Base-by-base conservation (phyloP, 1,140 invertebrate genomes). In the Meloidogyne floridensis region DNA sequence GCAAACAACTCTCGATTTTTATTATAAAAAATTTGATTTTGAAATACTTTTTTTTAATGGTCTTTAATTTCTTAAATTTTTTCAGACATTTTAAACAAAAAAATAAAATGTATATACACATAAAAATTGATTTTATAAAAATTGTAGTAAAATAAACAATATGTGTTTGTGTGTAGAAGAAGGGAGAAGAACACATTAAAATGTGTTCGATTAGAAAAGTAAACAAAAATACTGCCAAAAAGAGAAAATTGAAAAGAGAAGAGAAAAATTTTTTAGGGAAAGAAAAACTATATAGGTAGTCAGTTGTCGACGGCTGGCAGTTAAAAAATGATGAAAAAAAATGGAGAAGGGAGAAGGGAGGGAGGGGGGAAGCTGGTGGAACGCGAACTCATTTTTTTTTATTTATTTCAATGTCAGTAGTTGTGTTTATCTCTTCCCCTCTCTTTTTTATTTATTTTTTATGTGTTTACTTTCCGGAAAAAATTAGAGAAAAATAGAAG, bases 141-240 rank as follows among this genome's bases (percentile, higher is more conserved):
- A 65, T n/a, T 47, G 47, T 47, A 47, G 47, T 47, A 65, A 65
- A 65, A 65, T n/a, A n/a, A 65, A 65, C 15, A n/a, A 65, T 47
- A 47, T 47, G 47, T 47, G 32, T 32, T n/a, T 65, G 59, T 65
- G 32, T 32, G 32, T 32, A 32, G 32, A n/a, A 7, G n/a, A n/a
- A 15, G 15, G 15, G n/a, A 65, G 7, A 65, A n/a, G 59, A 65
- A 65, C 59, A 65, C 15, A 65, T 65, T 65, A 65, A 65, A 65
- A 65, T n/a, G 59, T 65, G 59, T 65, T 65, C 59, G 59, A 65
- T 65, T 65, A 5, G 3, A 59, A 65, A 65, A 65, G 59, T 65
- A 65, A 65, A 65, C 59, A 65, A 65, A 65, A 65, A n/a, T 65
- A n/a, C 59, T 65, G 59, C 59, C 59, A 65, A 65, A 65, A 65